These are phyloP conservation scores for Turnix velox DNA, from an alignment of 2,113 vertebrate species.

Conservation along the genomic window DNA sequence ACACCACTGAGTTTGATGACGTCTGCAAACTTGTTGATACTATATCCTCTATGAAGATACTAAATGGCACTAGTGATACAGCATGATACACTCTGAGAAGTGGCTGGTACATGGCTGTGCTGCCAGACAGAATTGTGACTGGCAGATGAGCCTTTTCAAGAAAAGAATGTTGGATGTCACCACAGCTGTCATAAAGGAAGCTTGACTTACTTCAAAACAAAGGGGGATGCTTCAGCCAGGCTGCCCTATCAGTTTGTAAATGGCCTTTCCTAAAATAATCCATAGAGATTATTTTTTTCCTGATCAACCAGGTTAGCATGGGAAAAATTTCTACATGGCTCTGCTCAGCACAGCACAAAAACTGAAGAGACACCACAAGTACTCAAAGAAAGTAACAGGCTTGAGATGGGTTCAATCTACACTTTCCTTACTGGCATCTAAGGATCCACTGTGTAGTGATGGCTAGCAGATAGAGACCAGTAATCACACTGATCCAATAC, in stretches of 20 bases:
- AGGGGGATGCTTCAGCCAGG: not conserved
- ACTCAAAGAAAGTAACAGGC: not conserved
- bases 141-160: not conserved
- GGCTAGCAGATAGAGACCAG: not conserved
- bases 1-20: too few relatives aligned
- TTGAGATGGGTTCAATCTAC: not conserved
- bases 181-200: not conserved
- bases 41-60: too few relatives aligned
- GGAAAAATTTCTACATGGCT: not conserved
- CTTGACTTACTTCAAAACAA: not conserved
- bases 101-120: not conserved
- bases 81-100: too few relatives aligned
- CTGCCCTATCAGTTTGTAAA: not conserved
- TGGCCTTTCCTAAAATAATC: not conserved
- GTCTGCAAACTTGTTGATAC: too few relatives aligned
- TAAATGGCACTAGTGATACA: too few relatives aligned
- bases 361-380: not conserved
- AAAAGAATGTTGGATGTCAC: not conserved
- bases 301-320: not conserved
- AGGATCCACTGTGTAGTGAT: rapidly evolving
- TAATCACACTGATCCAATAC: not conserved
- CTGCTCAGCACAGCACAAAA: not conserved
- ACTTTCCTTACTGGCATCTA: rapidly evolving
- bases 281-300: not conserved
- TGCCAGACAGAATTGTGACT: not conserved